phyloP scores from a whole-genome alignment of 2,113 vertebrate genomes.

The Cinclus cinclus region DNA sequence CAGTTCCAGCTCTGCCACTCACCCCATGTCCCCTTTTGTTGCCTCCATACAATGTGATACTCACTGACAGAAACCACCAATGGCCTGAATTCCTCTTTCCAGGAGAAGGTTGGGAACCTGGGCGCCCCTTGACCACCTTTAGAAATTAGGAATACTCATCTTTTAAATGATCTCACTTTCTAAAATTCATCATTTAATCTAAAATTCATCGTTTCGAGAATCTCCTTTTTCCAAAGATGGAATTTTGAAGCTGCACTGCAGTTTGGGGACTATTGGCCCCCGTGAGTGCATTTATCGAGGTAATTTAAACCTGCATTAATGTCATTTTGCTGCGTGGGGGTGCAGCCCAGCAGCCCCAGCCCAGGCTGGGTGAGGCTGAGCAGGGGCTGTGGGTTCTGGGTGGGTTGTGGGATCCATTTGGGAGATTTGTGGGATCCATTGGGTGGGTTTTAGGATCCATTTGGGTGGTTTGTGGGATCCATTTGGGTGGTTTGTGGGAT shows the following conservation, averaged over 20 bases:
- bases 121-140: fast-evolving
- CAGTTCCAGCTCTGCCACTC: background rate
- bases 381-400: background rate
- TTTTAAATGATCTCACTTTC: fast-evolving
- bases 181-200: background rate
- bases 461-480: too few species aligned
- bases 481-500: too few species aligned
- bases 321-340: too few species aligned
- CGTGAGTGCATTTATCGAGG: background rate
- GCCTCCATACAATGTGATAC: fast-evolving
- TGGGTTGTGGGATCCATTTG: background rate
- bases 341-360: too few species aligned
- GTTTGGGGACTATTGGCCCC: fast-evolving
- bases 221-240: fast-evolving
- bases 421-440: too few species aligned
- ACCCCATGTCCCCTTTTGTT: fast-evolving
- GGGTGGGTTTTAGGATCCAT: too few species aligned
- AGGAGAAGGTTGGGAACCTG: background rate
- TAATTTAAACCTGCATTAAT: background rate
- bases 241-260: background rate
- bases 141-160: background rate
- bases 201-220: fast-evolving
- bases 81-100: background rate
- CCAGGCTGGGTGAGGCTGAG: too few species aligned
- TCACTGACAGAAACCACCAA: fast-evolving